Percentiles rank a stretch among this genome's conserved stretches.
Evolutionary conservation across 2,797 vertebrate species (phyloP).

Genomic region (Sciaenops ocellatus): DNA sequence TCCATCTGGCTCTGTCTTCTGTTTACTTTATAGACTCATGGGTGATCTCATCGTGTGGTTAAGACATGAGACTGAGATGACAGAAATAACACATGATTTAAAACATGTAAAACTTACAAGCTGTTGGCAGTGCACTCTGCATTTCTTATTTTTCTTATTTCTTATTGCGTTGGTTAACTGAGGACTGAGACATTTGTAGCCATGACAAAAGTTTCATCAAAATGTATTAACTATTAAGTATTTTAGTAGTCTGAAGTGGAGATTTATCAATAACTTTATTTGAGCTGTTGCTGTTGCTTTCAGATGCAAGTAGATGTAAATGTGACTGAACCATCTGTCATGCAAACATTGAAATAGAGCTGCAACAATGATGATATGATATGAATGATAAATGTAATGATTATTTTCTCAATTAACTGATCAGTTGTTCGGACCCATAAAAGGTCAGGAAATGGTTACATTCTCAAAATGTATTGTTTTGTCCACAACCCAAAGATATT

Average conservation of each 20-base stretch:
- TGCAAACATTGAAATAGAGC: not conserved
- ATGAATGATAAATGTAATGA: too few species aligned
- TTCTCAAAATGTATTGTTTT: too few species aligned
- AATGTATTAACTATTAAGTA: not conserved
- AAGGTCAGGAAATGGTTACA: too few species aligned
- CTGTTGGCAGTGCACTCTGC: not conserved
- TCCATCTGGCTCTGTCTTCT: not conserved
- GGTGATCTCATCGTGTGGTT: not conserved
- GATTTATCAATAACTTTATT: not conserved
- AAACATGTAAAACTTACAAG: not conserved
- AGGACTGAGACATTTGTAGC: not conserved
- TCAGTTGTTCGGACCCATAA: not conserved
- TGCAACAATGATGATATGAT: too few species aligned
- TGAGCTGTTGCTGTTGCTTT: not conserved
- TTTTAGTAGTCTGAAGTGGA: not conserved
- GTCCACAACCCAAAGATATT: too few species aligned
- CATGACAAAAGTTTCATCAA: not conserved
- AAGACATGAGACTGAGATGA: not conserved
- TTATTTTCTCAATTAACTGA: not conserved
- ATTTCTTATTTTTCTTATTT: not conserved
- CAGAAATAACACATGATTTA: not conserved
- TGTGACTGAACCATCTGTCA: not conserved
- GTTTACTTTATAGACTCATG: not conserved
- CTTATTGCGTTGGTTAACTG: not conserved
- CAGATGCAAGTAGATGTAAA: not conserved